phyloP scores from a whole-genome alignment of 2,888 invertebrate species.

The Adineta ricciae region DNA sequence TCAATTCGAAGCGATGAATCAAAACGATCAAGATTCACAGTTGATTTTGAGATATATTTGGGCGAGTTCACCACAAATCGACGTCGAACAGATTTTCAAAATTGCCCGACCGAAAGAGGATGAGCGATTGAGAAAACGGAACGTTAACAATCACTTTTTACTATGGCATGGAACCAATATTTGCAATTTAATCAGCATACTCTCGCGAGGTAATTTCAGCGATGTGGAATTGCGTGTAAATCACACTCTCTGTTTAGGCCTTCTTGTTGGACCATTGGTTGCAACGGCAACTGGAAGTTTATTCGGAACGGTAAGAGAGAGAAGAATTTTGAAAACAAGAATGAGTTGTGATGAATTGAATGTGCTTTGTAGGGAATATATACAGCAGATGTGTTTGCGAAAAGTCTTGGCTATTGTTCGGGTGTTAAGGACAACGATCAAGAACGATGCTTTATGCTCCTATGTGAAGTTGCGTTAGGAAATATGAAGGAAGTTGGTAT shows the following conservation, averaged over 20 bases:
- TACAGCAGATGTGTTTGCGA: conserved; percentile 52
- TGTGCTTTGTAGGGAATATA: conserved; percentile 52
- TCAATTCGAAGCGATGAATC: conserved; percentile 47
- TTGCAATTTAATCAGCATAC: conserved; percentile 52
- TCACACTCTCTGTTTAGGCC: not conserved
- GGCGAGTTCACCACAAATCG: conserved; percentile 10
- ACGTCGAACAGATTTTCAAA: conserved; percentile 44
- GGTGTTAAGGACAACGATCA: conserved; percentile 37
- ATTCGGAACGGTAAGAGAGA: conserved; percentile 51
- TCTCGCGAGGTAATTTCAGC: conserved; percentile 47
- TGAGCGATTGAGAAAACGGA: conserved; percentile 36
- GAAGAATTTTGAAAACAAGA: too few species aligned
- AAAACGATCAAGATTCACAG: conserved; percentile 50
- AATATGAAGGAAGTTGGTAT: conserved; percentile 36
- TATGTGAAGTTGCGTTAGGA: conserved; percentile 52
- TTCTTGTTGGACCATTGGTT: not conserved
- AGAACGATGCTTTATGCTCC: conserved; percentile 44
- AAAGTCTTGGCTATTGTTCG: conserved; percentile 49
- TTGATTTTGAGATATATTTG: conserved; percentile 23
- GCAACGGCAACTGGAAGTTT: conserved; percentile 41
- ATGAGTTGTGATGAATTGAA: not conserved
- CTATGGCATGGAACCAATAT: conserved; percentile 54
- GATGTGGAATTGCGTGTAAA: not conserved
- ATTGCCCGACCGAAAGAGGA: conserved; percentile 42
- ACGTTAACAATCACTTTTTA: conserved; percentile 42